Conservation (phyloP, 2,113 vertebrate genomes). For the Rhinopomastus cyanomelas region DNA sequence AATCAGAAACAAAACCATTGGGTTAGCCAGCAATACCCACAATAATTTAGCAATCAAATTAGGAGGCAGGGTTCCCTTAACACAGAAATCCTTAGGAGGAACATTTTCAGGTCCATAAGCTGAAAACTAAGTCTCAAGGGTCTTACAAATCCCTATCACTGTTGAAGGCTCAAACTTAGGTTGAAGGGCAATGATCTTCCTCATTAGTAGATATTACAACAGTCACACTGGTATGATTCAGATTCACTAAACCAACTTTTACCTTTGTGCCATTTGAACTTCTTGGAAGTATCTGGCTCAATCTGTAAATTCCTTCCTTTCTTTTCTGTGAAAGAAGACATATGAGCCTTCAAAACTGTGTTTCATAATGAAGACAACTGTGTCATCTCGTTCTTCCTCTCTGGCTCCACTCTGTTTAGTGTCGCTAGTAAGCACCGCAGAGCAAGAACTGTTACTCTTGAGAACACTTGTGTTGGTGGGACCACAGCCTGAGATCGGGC, state of each 20-base stretch:
- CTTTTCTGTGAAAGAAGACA: background rate
- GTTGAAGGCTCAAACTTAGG: background rate
- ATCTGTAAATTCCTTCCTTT: background rate
- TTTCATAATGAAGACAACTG: background rate
- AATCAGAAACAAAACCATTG: background rate
- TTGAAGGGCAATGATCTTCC: background rate
- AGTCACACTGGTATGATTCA: background rate
- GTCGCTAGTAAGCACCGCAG: background rate
- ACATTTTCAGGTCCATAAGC: background rate
- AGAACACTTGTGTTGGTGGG: background rate
- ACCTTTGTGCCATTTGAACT: background rate
- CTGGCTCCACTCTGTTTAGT: background rate
- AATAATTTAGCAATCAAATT: background rate
- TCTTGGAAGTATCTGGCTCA: background rate
- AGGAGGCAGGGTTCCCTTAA: background rate
- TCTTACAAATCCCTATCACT: background rate
- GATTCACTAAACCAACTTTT: background rate
- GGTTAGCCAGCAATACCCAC: background rate
- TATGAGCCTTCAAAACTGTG: background rate
- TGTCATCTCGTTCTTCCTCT: background rate
- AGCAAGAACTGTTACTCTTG: background rate
- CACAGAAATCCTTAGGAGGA: background rate
- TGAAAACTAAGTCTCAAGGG: background rate
- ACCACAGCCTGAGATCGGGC: background rate
- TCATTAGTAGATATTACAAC: background rate